Percentiles rank a stretch among this genome's conserved stretches.
Conservation (phyloP, 1,140 invertebrate species). For the Saccostrea glomerata region DNA sequence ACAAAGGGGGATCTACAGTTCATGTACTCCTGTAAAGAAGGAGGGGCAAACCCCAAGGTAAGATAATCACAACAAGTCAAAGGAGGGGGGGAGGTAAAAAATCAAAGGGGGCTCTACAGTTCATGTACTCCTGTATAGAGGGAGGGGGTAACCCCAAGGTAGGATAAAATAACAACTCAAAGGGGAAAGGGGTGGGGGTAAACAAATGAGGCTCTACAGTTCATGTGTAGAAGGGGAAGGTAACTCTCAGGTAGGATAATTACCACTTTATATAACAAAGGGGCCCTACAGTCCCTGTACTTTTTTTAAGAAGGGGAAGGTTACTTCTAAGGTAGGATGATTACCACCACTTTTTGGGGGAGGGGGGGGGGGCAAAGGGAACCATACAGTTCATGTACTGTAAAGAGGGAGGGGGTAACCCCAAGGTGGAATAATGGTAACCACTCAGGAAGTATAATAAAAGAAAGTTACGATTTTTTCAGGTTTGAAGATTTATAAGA, state of each 20-base stretch:
- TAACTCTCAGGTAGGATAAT: not conserved
- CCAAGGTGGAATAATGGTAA: not conserved
- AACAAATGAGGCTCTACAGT: not conserved
- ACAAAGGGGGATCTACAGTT: not conserved
- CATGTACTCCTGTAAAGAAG: not conserved
- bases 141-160: conserved; percentile 76
- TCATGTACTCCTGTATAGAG: conserved; percentile 92
- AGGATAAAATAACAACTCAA: too few relatives aligned
- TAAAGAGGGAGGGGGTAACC: not conserved
- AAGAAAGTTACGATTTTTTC: too few relatives aligned
- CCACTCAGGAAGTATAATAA: too few relatives aligned
- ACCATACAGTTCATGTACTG: too few relatives aligned
- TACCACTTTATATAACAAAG: too few relatives aligned
- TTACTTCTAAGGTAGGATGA: conserved; percentile 84
- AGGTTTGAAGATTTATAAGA: too few relatives aligned
- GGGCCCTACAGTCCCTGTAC: too few relatives aligned
- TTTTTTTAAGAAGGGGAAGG: conserved; percentile 95
- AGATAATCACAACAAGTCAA: conserved; percentile 83
- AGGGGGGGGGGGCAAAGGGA: conserved; percentile 84
- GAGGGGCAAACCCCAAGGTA: too few relatives aligned
- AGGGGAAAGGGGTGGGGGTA: not conserved
- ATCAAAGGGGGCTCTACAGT: conserved; percentile 82
- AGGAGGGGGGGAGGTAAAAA: conserved; percentile 93
- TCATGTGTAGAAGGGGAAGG: not conserved
- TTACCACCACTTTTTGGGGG: too few relatives aligned